Conservation (phyloP, 2,797 vertebrate species). For the Nasua narica region DNA sequence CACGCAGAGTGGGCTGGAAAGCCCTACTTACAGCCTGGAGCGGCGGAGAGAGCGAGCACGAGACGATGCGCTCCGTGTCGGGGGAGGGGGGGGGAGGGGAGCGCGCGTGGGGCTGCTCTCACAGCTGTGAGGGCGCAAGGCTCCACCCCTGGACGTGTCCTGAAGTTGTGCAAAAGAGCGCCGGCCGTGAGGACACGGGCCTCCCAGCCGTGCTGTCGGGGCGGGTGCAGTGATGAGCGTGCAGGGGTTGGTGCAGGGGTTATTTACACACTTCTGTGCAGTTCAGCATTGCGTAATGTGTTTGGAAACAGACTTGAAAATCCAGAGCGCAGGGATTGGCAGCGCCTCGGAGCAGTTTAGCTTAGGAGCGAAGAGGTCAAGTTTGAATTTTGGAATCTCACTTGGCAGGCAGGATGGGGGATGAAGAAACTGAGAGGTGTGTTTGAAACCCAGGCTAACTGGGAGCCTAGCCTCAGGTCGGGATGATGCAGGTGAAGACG, state of each 20-base stretch:
- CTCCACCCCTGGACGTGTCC: neutral
- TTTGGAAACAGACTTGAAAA: neutral
- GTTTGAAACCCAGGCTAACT: accelerated
- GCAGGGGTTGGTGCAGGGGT: no score
- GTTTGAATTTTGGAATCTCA: neutral
- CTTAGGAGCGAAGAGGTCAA: neutral
- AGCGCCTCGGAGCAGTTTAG: neutral
- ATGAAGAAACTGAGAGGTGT: neutral
- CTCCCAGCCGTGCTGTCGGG: neutral
- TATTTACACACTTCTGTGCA: neutral
- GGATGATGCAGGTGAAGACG: accelerated
- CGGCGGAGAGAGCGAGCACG: accelerated
- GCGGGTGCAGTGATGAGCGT: neutral
- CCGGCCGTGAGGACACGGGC: neutral
- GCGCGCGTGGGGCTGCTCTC: no score
- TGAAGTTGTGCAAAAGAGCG: neutral
- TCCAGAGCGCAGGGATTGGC: no score
- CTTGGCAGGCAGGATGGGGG: neutral
- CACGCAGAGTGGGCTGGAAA: neutral
- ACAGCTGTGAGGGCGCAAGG: neutral
- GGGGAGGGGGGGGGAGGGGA: no score
- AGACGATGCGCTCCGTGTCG: neutral
- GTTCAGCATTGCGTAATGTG: accelerated
- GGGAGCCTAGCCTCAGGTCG: neutral
- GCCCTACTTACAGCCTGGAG: neutral